These are phyloP conservation scores for Cephus pygmeus DNA, from an alignment of 2,888 invertebrate species.

Conservation along the genomic window DNA sequence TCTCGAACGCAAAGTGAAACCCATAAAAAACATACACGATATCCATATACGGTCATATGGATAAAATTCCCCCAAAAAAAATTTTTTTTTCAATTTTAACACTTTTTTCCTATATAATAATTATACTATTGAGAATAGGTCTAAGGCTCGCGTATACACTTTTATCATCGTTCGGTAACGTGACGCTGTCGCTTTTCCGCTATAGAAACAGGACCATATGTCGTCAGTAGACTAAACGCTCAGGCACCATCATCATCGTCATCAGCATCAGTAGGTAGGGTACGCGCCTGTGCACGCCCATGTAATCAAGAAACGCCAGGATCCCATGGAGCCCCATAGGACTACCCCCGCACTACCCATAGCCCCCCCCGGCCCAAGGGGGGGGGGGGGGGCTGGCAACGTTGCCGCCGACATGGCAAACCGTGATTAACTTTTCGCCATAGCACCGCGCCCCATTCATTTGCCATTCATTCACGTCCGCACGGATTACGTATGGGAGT, in stretches of 20 bases:
- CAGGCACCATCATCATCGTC: background rate
- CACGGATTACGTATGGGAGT: constrained; percentile 54
- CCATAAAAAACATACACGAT: background rate
- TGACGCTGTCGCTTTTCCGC: constrained; percentile 31
- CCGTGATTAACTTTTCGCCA: constrained; percentile 66
- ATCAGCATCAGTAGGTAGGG: background rate
- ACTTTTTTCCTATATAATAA: background rate
- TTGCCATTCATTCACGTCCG: constrained; percentile 65
- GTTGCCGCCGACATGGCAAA: constrained; percentile 57
- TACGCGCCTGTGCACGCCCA: constrained; percentile 58
- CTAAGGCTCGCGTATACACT: background rate
- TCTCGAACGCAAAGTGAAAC: background rate
- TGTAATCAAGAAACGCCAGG: constrained; percentile 63
- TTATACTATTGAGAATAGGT: background rate
- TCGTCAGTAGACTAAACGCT: constrained; percentile 24
- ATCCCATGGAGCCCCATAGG: constrained; percentile 41
- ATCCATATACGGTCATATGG: background rate
- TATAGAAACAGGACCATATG: constrained; percentile 60
- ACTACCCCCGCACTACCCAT: constrained; percentile 36
- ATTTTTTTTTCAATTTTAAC: background rate
- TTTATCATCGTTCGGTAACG: constrained; percentile 54
- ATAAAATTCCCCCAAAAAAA: background rate
- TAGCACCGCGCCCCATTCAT: constrained; percentile 58
- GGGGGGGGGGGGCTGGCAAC: background rate
- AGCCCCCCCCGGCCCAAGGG: constrained; percentile 3